A percentile compares a stretch with the other conserved stretches of the same genome.
These are phyloP conservation scores for Mesaphorura yosii DNA, from an alignment of 1,140 invertebrate species.

Conservation along the genomic window DNA sequence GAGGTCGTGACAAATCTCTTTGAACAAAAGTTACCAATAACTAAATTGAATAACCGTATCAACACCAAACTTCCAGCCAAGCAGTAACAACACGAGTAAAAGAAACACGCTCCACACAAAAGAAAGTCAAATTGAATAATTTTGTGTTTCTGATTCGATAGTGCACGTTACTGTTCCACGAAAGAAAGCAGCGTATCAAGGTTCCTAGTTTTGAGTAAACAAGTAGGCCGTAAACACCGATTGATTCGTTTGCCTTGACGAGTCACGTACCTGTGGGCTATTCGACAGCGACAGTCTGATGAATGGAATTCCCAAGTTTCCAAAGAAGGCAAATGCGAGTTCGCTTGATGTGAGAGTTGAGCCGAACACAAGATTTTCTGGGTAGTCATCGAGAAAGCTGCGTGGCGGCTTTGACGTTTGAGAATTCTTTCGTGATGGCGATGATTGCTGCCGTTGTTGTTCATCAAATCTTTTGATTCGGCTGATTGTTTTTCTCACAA, in stretches of 20 bases:
- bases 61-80: too few relatives aligned
- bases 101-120: background rate
- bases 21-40: too few relatives aligned
- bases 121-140: background rate
- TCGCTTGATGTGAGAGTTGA: conserved; percentile 25
- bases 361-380: conserved; percentile 13
- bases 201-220: too few relatives aligned
- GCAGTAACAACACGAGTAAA: background rate
- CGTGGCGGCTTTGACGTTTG: too few relatives aligned
- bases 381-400: background rate
- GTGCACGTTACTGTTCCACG: too few relatives aligned
- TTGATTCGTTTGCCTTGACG: too few relatives aligned
- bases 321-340: conserved; percentile 30
- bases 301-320: conserved; percentile 31
- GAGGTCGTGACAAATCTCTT: too few relatives aligned
- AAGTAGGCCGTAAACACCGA: too few relatives aligned
- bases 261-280: conserved; percentile 26
- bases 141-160: background rate
- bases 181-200: too few relatives aligned
- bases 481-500: conserved; percentile 26
- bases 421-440: too few relatives aligned
- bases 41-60: too few relatives aligned
- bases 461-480: conserved; percentile 18
- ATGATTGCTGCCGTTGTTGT: too few relatives aligned
- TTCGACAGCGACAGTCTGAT: conserved; percentile 23